phyloP scores from a whole-genome alignment of 1,140 invertebrate genomes.

The Drosophila sp. region DNA sequence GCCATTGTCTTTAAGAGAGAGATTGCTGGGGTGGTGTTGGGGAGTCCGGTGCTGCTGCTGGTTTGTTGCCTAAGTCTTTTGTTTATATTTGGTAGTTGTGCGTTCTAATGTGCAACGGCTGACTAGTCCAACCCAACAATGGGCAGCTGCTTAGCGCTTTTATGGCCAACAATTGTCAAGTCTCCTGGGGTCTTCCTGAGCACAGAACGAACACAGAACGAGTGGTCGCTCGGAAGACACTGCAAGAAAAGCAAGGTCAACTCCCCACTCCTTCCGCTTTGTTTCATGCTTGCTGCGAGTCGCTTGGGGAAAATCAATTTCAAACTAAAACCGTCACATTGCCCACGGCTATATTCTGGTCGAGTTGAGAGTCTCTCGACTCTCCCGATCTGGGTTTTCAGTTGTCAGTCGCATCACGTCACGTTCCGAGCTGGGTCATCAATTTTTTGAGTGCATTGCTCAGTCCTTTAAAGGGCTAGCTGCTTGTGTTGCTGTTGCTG shows the following conservation, averaged over 20 bases:
- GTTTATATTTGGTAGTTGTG: slow-evolving; percentile 75
- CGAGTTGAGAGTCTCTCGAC: background rate
- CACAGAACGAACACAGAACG: background rate
- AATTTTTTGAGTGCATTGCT: slow-evolving; percentile 73
- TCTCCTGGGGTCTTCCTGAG: slow-evolving; percentile 49
- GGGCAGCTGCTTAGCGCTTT: slow-evolving; percentile 77
- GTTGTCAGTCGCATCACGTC: slow-evolving; percentile 66
- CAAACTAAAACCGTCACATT: slow-evolving; percentile 72
- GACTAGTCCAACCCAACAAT: slow-evolving; percentile 49
- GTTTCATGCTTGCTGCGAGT: slow-evolving; percentile 22
- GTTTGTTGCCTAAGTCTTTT: slow-evolving; percentile 82
- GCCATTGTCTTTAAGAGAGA: slow-evolving; percentile 69
- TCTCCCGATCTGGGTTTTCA: slow-evolving; percentile 7
- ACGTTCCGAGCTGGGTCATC: slow-evolving; percentile 70
- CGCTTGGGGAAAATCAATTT: slow-evolving; percentile 75
- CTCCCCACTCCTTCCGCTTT: slow-evolving; percentile 41
- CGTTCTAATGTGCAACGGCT: slow-evolving; percentile 65
- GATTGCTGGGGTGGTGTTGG: slow-evolving; percentile 22
- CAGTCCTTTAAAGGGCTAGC: slow-evolving; percentile 66
- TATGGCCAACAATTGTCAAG: slow-evolving; percentile 80
- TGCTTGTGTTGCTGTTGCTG: slow-evolving; percentile 41
- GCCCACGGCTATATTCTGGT: slow-evolving; percentile 22
- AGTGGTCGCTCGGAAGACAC: slow-evolving; percentile 15
- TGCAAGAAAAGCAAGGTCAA: slow-evolving; percentile 70
- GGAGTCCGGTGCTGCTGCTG: slow-evolving; percentile 23